A percentile compares a stretch with the other conserved stretches of the same genome.
These are phyloP conservation scores for Vanessa cardui DNA, from an alignment of 2,888 invertebrate genomes.

Conservation along the genomic window DNA sequence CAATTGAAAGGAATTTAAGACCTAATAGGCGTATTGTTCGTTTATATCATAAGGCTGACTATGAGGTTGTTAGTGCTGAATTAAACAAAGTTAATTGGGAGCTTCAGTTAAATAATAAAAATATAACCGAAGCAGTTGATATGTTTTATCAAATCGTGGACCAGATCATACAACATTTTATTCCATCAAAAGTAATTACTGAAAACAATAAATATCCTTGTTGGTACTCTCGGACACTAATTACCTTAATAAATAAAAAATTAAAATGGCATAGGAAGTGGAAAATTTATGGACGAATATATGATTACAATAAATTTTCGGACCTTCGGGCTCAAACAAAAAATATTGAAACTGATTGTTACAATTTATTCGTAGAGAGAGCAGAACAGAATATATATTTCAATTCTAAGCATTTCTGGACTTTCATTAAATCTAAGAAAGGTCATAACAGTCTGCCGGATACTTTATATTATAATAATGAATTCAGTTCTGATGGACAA, in stretches of 20 bases:
- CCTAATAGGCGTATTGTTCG: conserved; percentile 6
- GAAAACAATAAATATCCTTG: conserved; percentile 6
- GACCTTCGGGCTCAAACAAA: too few species aligned
- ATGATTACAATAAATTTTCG: too few species aligned
- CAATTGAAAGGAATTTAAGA: conserved; percentile 5
- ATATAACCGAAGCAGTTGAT: conserved; percentile 9
- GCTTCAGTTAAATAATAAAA: conserved; percentile 11
- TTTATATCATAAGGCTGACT: conserved; percentile 11
- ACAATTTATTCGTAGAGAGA: too few species aligned
- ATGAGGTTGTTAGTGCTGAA: conserved; percentile 11
- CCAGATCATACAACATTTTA: conserved; percentile 5
- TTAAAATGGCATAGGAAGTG: not conserved
- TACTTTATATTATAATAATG: too few species aligned
- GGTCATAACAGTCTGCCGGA: too few species aligned
- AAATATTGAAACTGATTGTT: too few species aligned
- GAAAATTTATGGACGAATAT: too few species aligned
- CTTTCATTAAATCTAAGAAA: too few species aligned
- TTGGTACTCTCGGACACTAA: conserved; percentile 10
- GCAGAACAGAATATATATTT: too few species aligned
- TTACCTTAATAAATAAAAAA: conserved; percentile 12
- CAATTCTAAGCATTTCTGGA: too few species aligned
- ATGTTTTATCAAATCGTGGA: conserved; percentile 12
- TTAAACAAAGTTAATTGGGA: conserved; percentile 13
- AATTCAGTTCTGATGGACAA: too few species aligned
- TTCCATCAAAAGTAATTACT: conserved; percentile 8